These are phyloP conservation scores for Macropus fuliginosus DNA, from an alignment of 2,797 vertebrate species.

Conservation along the genomic window DNA sequence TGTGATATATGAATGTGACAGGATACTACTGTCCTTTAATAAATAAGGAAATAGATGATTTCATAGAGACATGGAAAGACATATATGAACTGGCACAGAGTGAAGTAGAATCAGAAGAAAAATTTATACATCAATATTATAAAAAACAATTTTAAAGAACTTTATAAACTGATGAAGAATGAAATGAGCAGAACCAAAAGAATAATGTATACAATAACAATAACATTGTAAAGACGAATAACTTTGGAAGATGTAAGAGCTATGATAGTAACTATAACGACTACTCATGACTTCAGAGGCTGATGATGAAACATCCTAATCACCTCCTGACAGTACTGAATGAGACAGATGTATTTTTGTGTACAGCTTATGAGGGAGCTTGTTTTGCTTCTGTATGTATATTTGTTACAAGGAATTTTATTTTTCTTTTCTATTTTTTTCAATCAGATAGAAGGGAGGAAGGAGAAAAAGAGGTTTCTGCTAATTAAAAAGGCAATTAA, in stretches of 20 bases:
- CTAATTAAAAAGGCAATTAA: neutral
- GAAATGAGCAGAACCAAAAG: neutral
- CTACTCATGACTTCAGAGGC: neutral
- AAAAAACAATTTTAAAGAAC: neutral
- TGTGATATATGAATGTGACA: neutral
- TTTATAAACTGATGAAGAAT: neutral
- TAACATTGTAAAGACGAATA: neutral
- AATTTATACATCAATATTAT: neutral
- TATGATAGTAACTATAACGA: neutral
- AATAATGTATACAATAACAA: neutral
- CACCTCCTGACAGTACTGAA: neutral
- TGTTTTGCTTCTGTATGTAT: neutral
- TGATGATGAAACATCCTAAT: neutral
- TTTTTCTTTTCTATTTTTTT: neutral
- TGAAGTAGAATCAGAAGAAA: neutral
- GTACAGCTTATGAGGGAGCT: neutral
- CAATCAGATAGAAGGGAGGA: neutral
- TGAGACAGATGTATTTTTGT: neutral
- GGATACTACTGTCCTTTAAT: neutral
- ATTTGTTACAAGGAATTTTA: neutral
- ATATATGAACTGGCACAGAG: neutral
- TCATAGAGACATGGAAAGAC: neutral
- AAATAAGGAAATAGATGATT: neutral
- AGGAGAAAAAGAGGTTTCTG: neutral
- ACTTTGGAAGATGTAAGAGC: neutral